Evolutionary conservation across 2,888 invertebrate species (phyloP).

Genomic region (Uropetala carovei): DNA sequence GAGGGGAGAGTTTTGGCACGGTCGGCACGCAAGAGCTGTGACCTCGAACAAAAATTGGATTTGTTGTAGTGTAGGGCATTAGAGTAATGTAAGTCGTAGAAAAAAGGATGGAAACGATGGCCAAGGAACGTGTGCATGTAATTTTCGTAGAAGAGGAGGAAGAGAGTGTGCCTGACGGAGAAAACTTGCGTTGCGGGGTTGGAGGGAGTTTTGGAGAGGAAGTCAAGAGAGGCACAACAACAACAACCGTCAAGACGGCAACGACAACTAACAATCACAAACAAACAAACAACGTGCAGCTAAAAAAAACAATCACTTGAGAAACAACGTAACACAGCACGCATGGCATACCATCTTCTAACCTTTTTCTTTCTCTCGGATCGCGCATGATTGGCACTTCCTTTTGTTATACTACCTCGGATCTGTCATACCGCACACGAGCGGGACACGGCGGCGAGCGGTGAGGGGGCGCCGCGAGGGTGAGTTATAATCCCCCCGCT

Average conservation of each 20-base stretch:
- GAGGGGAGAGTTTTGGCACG: conserved; percentile 46
- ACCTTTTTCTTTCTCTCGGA: background rate
- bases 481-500: background rate
- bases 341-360: conserved; percentile 54
- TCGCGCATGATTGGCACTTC: background rate
- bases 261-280: conserved; percentile 32
- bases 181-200: background rate
- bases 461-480: background rate
- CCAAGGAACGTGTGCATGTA: background rate
- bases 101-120: background rate
- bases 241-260: conserved; percentile 40
- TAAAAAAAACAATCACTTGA: conserved; percentile 26
- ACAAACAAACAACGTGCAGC: conserved; percentile 55
- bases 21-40: conserved; percentile 52
- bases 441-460: background rate
- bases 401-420: background rate
- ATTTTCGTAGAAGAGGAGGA: background rate
- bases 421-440: background rate
- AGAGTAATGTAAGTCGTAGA: background rate
- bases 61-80: conserved; percentile 26
- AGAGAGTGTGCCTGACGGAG: background rate
- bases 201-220: background rate
- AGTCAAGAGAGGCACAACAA: background rate
- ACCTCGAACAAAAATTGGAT: conserved; percentile 50
- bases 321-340: conserved; percentile 36